Conservation (phyloP, 2,113 vertebrate genomes). For the Prinia subflava region DNA sequence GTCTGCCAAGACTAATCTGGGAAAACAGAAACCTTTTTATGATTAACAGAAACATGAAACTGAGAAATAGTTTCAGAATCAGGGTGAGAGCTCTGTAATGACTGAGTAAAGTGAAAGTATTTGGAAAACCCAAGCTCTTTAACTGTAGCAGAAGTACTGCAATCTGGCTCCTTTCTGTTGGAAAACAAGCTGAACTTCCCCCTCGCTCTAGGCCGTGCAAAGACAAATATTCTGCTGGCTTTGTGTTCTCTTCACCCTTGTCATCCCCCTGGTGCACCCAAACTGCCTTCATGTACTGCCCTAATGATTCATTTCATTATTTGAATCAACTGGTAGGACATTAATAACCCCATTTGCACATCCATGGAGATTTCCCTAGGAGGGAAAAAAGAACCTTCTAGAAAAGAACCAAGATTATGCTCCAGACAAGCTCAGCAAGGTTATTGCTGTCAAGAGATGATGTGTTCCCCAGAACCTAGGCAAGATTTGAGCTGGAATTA, state of each 20-base stretch:
- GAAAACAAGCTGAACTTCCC: background rate
- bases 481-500: background rate
- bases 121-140: background rate
- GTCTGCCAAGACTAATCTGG: background rate
- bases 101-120: background rate
- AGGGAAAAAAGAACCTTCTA: background rate
- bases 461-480: background rate
- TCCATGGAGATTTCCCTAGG: accelerated
- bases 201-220: background rate
- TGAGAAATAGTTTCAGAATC: background rate
- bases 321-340: background rate
- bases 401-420: background rate
- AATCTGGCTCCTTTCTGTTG: background rate
- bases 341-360: background rate
- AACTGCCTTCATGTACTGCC: background rate
- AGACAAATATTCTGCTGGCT: background rate
- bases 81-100: background rate
- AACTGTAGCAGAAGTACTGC: background rate
- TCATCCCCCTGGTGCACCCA: background rate
- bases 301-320: background rate
- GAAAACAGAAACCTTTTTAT: background rate
- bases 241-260: background rate
- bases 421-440: background rate
- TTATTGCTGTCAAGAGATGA: background rate
- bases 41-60: background rate